Evolutionary conservation across 2,113 vertebrate genomes (phyloP), one percentile per base, ranked within the genome.

Genomic region (Pelobates fuscus): DNA sequence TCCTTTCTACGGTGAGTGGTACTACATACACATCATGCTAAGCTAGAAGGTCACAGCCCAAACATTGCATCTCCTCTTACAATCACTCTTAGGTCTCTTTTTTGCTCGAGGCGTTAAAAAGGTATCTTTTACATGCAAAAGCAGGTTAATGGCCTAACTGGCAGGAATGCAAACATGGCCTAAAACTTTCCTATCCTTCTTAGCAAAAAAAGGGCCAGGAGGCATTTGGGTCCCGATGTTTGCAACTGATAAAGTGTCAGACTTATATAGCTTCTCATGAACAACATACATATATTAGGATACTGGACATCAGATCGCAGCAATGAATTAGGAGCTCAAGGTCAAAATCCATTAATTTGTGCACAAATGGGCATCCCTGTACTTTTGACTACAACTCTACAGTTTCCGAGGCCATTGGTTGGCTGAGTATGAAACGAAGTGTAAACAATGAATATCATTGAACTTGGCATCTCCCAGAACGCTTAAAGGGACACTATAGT

Each of bases 51-150:
- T 77, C 65, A 68, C 44, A 57, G 61, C 73, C 64, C 41, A 77
- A 77, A 77, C 65, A 77, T 55, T 29, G 55, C 64, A 37, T 77
- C 73, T 77, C 73, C 41, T 43, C 41, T 77, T 77, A 77, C 73
- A 77, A 68, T 68, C 41, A 64, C 26, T 54, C 23, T 26, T 60
- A 44, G 29, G 30, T 23, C 73, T 61, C 73, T 68, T 55, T 61
- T 37, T 64, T 67, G 55, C 44, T 68, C 32, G 10, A 77, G 26
- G 54, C 57, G 10, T 61, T 77, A 65, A 77, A 61, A 58, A 26
- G 46, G 65, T 54, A 68, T 77, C 41, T 59, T 61, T 77, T 68
- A 77, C 73, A 77, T 49, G 32, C n/a, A 18, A 43, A 65, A 65
- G 37, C 62, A 43, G 43, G 20, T 20, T 77, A 77, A 77, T 77